Conservation (phyloP, 2,888 invertebrate genomes). For the Callyntrura sp. region DNA sequence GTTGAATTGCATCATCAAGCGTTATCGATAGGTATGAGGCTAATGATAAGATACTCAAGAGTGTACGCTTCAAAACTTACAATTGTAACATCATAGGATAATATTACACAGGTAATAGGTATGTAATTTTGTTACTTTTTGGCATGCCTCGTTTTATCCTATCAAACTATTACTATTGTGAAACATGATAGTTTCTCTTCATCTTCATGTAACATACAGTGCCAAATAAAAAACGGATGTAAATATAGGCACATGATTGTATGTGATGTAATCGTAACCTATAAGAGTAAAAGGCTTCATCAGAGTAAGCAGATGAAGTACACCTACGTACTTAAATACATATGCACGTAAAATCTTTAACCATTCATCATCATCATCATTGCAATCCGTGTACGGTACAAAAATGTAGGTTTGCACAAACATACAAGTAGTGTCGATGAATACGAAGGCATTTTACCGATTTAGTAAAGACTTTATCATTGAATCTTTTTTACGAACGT, state of each 20-base stretch:
- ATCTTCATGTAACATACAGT: conserved; percentile 35
- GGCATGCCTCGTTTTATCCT: not conserved
- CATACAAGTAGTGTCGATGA: conserved; percentile 18
- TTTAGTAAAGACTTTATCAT: conserved; percentile 4
- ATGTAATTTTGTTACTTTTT: no score
- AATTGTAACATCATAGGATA: not conserved
- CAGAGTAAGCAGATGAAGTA: no score
- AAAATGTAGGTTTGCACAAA: not conserved
- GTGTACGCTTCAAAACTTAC: not conserved
- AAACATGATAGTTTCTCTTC: conserved; percentile 15
- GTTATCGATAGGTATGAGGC: conserved; percentile 10
- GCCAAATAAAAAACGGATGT: conserved; percentile 9
- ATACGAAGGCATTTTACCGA: conserved; percentile 5
- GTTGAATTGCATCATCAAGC: no score
- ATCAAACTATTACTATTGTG: not conserved
- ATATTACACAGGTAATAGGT: not conserved
- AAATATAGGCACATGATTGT: not conserved
- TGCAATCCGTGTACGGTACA: not conserved
- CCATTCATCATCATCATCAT: conserved; percentile 19
- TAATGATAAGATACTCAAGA: not conserved
- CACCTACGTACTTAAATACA: not conserved
- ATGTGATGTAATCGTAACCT: conserved; percentile 1
- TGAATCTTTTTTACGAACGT: not conserved
- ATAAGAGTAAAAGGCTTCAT: not conserved
- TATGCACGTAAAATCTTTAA: conserved; percentile 52